These are phyloP conservation scores for Caenorhabditis remanei DNA, from an alignment of 1,140 invertebrate species.

Conservation along the genomic window DNA sequence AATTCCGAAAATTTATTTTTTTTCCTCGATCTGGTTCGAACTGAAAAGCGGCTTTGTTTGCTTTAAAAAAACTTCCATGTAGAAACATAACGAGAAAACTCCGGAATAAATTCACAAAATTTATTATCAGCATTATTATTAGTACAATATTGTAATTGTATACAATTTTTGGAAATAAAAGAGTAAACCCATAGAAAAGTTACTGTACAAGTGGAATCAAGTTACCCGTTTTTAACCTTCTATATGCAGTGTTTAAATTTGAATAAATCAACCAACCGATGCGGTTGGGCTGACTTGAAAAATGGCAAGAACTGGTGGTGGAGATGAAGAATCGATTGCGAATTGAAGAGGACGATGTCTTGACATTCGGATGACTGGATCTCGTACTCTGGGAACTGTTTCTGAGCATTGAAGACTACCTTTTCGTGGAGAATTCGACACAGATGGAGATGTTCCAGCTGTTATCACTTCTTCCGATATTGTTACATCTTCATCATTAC, in stretches of 20 bases:
- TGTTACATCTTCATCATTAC: slow-evolving; percentile 49
- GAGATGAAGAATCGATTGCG: slow-evolving; percentile 7
- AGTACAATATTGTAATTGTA: no score
- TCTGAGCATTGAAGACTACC: slow-evolving; percentile 40
- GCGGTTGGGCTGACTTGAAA: slow-evolving; percentile 33
- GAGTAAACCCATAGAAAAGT: slow-evolving; percentile 17
- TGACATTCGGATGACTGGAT: slow-evolving; percentile 45
- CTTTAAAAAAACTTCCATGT: no score
- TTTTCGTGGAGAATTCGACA: not conserved
- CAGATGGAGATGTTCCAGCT: not conserved
- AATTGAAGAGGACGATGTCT: slow-evolving; percentile 31
- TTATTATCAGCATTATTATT: no score
- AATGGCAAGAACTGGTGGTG: slow-evolving; percentile 40
- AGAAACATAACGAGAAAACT: no score
- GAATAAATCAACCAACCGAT: not conserved
- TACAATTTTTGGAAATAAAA: not conserved
- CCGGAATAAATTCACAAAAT: no score
- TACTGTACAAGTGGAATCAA: slow-evolving; percentile 29
- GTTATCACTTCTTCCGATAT: slow-evolving; percentile 5
- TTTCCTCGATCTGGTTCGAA: no score
- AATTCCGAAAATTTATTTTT: no score
- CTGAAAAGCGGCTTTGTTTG: no score
- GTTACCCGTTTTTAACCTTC: slow-evolving; percentile 26
- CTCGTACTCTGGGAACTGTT: not conserved
- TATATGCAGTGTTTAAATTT: not conserved